Evolutionary conservation across 2,113 vertebrate species (phyloP).

Genomic region (Mustela nigripes): DNA sequence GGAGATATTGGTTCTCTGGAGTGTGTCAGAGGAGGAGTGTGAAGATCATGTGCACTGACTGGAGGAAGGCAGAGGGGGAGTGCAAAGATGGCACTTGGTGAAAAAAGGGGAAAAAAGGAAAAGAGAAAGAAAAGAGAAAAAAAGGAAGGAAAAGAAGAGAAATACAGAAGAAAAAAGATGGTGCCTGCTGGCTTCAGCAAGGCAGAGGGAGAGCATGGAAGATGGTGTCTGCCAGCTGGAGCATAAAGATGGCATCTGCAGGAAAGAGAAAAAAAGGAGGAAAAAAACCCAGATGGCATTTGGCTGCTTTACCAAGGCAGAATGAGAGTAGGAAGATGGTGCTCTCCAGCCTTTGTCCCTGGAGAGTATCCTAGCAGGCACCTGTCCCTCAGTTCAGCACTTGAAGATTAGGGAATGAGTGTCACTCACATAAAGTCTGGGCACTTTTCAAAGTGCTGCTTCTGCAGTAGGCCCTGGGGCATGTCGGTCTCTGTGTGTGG

Average conservation of each 20-base stretch:
- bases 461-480: not conserved
- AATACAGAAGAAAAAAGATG: not conserved
- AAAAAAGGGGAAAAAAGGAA: not conserved
- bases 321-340: not conserved
- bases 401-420: not conserved
- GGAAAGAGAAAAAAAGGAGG: not conserved
- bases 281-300: not conserved
- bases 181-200: not conserved
- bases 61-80: not conserved
- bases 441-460: not conserved
- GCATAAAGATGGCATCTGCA: not conserved
- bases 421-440: not conserved
- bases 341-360: not conserved
- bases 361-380: not conserved
- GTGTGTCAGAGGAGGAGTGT: not conserved
- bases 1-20: not conserved
- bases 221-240: not conserved
- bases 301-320: not conserved
- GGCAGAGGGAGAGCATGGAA: not conserved
- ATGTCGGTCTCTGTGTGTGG: not conserved
- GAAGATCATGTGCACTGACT: not conserved
- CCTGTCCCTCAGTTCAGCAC: not conserved
- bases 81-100: not conserved
- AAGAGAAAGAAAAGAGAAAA: not conserved
- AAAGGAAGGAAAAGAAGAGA: not conserved